Conservation (phyloP, 2,888 invertebrate genomes). For the Eristalis pertinax region DNA sequence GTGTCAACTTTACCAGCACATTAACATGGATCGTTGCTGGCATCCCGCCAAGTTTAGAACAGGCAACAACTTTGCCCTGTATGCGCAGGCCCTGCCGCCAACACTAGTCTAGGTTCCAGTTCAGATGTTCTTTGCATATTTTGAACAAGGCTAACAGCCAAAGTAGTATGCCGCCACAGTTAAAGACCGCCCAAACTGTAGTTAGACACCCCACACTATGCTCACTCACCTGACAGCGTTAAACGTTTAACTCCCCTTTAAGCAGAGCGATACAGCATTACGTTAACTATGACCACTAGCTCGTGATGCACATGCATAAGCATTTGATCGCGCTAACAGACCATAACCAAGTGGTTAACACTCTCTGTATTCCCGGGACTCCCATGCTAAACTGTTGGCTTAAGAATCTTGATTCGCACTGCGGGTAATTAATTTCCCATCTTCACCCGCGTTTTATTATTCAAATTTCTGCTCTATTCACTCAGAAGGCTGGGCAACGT, state of each 20-base stretch:
- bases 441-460: slow-evolving; percentile 10
- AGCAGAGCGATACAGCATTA: neutral
- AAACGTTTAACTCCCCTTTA: neutral
- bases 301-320: slow-evolving; percentile 2
- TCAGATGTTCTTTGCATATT: too few relatives aligned
- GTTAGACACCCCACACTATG: neutral
- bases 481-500: neutral
- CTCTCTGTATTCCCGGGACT: neutral
- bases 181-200: too few relatives aligned
- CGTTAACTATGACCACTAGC: neutral
- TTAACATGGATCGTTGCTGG: too few relatives aligned
- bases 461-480: slow-evolving; percentile 27
- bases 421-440: slow-evolving; percentile 15
- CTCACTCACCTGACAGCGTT: neutral
- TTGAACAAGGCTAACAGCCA: too few relatives aligned
- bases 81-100: too few relatives aligned
- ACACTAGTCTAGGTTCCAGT: too few relatives aligned
- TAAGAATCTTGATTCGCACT: neutral
- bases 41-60: too few relatives aligned
- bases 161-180: too few relatives aligned
- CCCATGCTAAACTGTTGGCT: neutral
- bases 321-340: neutral
- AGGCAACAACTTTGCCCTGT: too few relatives aligned
- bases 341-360: neutral
- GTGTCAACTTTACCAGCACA: too few relatives aligned